Evolutionary conservation across 2,888 invertebrate genomes (phyloP), one percentile per base, ranked within the genome.

Genomic region (Coleophora flavipennella): DNA sequence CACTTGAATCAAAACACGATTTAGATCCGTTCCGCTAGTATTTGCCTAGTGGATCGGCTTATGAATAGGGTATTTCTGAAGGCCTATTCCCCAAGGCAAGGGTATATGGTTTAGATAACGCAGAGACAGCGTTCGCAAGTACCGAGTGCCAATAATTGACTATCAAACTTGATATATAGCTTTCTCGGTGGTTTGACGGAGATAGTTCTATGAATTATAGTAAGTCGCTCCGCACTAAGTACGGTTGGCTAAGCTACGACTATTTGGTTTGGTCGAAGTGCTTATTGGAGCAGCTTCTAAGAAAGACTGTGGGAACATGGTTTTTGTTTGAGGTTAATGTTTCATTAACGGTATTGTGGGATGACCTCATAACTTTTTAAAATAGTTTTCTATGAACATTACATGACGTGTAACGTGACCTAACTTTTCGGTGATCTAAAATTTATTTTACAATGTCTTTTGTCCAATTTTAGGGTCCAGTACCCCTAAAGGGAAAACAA

Each of bases 111-210:
- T 62, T 51, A 63, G 67, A 73, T 74, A 75, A 70, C 64, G 69
- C 63, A 62, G 58, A 67, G 68, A 67, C 63, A 67, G 65, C 65
- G 64, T 72, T 70, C 74, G 60, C 64, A 52, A 70, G 70, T 64
- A 65, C 73, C 71, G 62, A 79, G 70, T 75, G 73, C 72, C 74
- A 76, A 81, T 81, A 81, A 83, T 80, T 79, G 79, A 80, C 80
- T 77, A 80, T 79, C 79, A 78, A 79, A 79, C 62, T 75, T 81
- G 76, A 81, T 77, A 71, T 77, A 81, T 78, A 68, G 78, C 66
- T 69, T 67, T 72, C 73, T 73, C 58, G 66, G 67, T 59, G 67
- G 66, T 59, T 69, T 70, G 68, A 71, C 69, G 67, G 62, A 67
- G 68, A 74, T 77, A 76, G 71, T 74, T 69, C 57, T 68, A 71